phyloP scores from a whole-genome alignment of 2,797 vertebrate species.

The Fringilla coelebs region DNA sequence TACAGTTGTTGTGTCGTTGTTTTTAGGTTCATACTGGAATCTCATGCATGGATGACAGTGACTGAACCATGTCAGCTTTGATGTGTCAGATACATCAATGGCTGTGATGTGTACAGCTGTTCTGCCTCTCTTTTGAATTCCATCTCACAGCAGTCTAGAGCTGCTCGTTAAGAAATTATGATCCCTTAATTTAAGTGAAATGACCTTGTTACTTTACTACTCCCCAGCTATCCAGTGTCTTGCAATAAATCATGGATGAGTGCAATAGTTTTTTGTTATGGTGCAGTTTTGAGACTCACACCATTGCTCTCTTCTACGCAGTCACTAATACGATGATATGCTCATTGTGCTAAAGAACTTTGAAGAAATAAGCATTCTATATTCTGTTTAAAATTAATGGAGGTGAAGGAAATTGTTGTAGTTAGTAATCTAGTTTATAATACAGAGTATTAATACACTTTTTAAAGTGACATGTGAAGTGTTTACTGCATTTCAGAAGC shows the following conservation, averaged over 20 bases:
- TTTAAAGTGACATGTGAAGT: neutral
- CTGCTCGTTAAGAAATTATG: slow-evolving; percentile 54
- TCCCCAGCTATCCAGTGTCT: neutral
- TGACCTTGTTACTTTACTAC: slow-evolving; percentile 43
- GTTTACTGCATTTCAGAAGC: neutral
- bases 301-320: neutral
- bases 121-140: slow-evolving; percentile 67
- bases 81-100: slow-evolving; percentile 55
- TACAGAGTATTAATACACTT: neutral
- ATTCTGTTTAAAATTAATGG: neutral
- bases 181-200: slow-evolving; percentile 45
- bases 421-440: neutral
- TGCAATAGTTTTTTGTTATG: fast-evolving
- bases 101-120: slow-evolving; percentile 82
- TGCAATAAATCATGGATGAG: neutral
- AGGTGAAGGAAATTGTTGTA: neutral
- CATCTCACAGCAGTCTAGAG: slow-evolving; percentile 58
- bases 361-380: neutral
- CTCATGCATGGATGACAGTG: slow-evolving; percentile 73
- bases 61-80: slow-evolving; percentile 76
- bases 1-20: slow-evolving; percentile 85
- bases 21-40: slow-evolving; percentile 84
- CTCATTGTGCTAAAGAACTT: neutral
- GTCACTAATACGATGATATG: fast-evolving
- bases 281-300: neutral